Percentiles rank a stretch among this genome's conserved stretches.
phyloP scores from a whole-genome alignment of 2,113 vertebrate species.

The Pholis gunnellus region DNA sequence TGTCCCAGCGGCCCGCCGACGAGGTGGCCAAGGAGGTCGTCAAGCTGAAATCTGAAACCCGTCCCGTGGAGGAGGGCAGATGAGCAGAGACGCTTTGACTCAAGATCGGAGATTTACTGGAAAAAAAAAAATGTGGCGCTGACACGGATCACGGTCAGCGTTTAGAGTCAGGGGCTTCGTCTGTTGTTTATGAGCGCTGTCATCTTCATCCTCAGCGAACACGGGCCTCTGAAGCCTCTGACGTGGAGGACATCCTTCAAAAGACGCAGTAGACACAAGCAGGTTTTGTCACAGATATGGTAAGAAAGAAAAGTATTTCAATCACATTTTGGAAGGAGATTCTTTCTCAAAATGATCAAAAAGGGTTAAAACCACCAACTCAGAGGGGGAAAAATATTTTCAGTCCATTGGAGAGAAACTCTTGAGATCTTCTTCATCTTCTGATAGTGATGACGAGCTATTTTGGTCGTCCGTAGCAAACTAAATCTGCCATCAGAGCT shows the following conservation, averaged over 20 bases:
- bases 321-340: background rate
- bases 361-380: background rate
- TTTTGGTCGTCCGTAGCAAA: background rate
- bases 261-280: background rate
- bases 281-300: background rate
- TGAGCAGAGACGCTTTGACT: conserved; percentile 70
- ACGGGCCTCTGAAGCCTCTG: background rate
- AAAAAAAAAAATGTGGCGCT: background rate
- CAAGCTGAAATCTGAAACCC: conserved; percentile 93
- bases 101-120: background rate
- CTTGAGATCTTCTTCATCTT: background rate
- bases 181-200: background rate
- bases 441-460: background rate
- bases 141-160: background rate
- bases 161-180: conserved; percentile 7
- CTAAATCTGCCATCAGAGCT: background rate
- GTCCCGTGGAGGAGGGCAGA: conserved; percentile 92
- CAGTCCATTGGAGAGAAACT: background rate
- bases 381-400: background rate
- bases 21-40: conserved; percentile 98
- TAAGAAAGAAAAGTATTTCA: background rate
- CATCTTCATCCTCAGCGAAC: conserved; percentile 1
- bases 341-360: background rate
- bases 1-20: conserved; percentile 93
- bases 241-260: background rate